phyloP scores from a whole-genome alignment of 2,113 vertebrate species.

The Python bivittatus region DNA sequence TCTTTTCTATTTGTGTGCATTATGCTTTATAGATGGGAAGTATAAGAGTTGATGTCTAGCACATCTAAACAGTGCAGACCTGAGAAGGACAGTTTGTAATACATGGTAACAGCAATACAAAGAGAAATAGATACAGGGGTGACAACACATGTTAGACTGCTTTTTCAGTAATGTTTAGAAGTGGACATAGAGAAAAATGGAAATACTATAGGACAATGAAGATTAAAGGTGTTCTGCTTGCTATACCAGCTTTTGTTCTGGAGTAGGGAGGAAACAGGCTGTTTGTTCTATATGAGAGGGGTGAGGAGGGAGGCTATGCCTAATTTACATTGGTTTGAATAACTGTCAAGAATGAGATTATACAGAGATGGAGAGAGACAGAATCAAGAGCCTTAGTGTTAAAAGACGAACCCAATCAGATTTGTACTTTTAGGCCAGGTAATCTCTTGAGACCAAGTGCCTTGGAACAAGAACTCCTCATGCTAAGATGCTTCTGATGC shows the following conservation, averaged over 20 bases:
- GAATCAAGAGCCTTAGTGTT: too few species aligned
- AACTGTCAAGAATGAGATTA: conserved; percentile 67
- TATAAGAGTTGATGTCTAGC: neutral
- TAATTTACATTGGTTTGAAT: conserved; percentile 42
- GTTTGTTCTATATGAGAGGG: conserved; percentile 44
- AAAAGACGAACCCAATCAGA: conserved; percentile 37
- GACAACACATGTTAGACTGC: neutral
- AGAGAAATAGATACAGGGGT: neutral
- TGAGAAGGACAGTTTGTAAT: neutral
- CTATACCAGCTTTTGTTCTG: conserved; percentile 30
- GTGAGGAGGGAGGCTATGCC: conserved; percentile 53
- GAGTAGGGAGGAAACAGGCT: neutral
- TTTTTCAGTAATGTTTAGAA: neutral
- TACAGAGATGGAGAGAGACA: conserved; percentile 63
- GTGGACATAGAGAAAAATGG: neutral
- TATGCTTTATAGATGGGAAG: neutral
- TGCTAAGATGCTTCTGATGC: conserved; percentile 60
- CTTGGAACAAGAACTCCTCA: conserved; percentile 68
- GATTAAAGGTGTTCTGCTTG: conserved; percentile 45
- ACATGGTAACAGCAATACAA: accelerated
- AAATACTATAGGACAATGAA: conserved; percentile 17
- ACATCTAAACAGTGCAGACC: neutral
- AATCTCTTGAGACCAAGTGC: conserved; percentile 68
- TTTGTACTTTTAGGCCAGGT: conserved; percentile 58
- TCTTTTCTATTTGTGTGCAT: neutral